phyloP scores from a whole-genome alignment of 2,113 vertebrate genomes.

The Melanotaenia duboulayi region DNA sequence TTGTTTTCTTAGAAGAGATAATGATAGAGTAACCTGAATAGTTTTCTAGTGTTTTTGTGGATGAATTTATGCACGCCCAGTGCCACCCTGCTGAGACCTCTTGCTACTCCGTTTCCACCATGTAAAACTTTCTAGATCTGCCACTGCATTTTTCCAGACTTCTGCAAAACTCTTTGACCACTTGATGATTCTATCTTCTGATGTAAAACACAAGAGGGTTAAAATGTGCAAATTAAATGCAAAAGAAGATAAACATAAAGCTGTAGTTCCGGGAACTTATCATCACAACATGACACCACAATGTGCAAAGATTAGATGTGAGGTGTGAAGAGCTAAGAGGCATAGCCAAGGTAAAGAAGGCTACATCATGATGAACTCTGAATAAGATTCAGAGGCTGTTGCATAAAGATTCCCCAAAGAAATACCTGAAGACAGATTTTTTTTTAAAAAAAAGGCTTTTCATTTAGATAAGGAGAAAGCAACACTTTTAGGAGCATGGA shows the following conservation, averaged over 20 bases:
- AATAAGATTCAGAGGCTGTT: not conserved
- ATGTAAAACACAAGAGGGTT: not conserved
- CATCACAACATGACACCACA: not conserved
- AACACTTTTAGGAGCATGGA: not conserved
- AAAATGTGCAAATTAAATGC: not conserved
- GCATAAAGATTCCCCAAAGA: too few species aligned
- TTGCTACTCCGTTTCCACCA: too few species aligned
- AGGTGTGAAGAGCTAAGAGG: not conserved
- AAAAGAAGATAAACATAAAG: not conserved
- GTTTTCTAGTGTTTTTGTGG: too few species aligned
- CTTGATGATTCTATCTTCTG: not conserved
- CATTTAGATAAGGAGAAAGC: not conserved
- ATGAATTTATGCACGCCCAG: too few species aligned
- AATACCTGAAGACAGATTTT: not conserved
- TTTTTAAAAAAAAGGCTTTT: not conserved
- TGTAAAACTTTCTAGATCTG: too few species aligned
- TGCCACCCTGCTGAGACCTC: too few species aligned
- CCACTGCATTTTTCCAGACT: too few species aligned
- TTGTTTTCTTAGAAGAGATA: too few species aligned
- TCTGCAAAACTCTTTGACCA: not conserved
- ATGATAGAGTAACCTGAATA: too few species aligned
- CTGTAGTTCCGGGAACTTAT: not conserved
- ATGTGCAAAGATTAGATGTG: not conserved
- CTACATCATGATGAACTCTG: not conserved
- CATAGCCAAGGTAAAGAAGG: not conserved